Evolutionary conservation across 1,140 invertebrate genomes (phyloP), one percentile per base, ranked within the genome.

Genomic region (Drosophila tsacasi): DNA sequence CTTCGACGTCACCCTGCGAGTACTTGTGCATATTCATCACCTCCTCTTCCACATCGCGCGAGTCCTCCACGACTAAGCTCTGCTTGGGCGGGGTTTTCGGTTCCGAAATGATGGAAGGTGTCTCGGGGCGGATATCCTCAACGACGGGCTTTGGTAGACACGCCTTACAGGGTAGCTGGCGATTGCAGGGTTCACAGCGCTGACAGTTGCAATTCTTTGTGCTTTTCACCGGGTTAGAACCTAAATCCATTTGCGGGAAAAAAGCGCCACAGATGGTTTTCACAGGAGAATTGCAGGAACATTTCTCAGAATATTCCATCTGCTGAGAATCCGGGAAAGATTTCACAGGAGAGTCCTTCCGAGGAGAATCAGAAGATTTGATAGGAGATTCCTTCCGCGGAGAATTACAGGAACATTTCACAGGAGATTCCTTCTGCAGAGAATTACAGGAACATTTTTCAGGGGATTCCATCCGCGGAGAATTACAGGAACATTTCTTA

Each of bases 11-110:
- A 0, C 19, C 13, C 13, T 15, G 4, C 0, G 27, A 35, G 23
- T 66, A 66, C 0, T n/a, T 44, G 13, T 44, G 39, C 17, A 13
- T 35, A 12, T 25, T 60, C 17, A 66, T 6, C 9, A 66, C 39
- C 39, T 63, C 0, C 30, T 66, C 63, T 9, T 23, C 7, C 8
- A 7, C 63, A 3, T 19, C 13, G 1, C 10, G 21, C 3, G 63
- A 65, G 3, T 65, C 49, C 9, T 50, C 25, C 9, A 50, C 25
- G 5, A 25, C 3, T 5, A 25, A 25, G 46, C 23, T 46, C 19
- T 9, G 40, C n/a, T 1, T 42, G 9, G 40, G 39, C 15, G 46
- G 46, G 5, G 46, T 15, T 47, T 23, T 15, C 46, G 13, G 21
- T 25, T 25, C 44, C 21, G 21, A 23, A 7, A 17, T 3, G 6